Conservation (phyloP, 2,888 invertebrate genomes). For the Dascillus cervinus region DNA sequence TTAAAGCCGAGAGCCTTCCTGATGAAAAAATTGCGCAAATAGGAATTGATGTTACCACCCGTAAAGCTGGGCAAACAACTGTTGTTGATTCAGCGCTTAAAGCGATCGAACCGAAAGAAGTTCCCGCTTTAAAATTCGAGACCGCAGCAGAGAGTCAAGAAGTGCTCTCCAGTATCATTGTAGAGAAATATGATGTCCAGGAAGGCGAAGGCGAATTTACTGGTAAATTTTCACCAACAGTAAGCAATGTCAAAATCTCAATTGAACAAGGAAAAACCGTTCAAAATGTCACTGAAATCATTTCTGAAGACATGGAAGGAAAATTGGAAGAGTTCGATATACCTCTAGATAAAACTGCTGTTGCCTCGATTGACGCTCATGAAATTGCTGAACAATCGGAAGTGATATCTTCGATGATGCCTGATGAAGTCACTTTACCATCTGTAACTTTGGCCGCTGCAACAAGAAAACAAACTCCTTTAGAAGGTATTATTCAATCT, state of each 20-base stretch:
- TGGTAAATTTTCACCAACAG: constrained; percentile 43
- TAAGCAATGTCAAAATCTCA: constrained; percentile 41
- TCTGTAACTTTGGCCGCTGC: constrained; percentile 6
- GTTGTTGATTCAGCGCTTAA: constrained; percentile 28
- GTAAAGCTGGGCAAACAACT: constrained; percentile 38
- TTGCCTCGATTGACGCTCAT: constrained; percentile 34
- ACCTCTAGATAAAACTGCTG: constrained; percentile 34
- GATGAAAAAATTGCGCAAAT: constrained; percentile 29
- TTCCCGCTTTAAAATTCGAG: constrained; percentile 28
- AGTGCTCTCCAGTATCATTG: constrained; percentile 42
- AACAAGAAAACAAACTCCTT: constrained; percentile 29
- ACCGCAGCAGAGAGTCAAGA: constrained; percentile 40
- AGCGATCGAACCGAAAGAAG: constrained; percentile 20
- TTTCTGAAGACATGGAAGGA: constrained; percentile 35
- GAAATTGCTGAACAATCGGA: constrained; percentile 31
- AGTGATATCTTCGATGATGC: constrained; percentile 7
- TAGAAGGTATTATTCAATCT: constrained; percentile 31
- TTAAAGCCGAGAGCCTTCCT: constrained; percentile 32
- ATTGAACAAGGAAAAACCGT: constrained; percentile 46
- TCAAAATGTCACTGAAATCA: constrained; percentile 37
- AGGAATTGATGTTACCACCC: constrained; percentile 31
- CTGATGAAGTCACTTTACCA: constrained; percentile 7
- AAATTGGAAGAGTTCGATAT: constrained; percentile 21
- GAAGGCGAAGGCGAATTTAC: constrained; percentile 47
- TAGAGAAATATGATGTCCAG: constrained; percentile 41